A percentile compares a stretch with the other conserved stretches of the same genome.
Evolutionary conservation across 2,113 vertebrate genomes (phyloP).

Genomic region (Ciconia maguari): DNA sequence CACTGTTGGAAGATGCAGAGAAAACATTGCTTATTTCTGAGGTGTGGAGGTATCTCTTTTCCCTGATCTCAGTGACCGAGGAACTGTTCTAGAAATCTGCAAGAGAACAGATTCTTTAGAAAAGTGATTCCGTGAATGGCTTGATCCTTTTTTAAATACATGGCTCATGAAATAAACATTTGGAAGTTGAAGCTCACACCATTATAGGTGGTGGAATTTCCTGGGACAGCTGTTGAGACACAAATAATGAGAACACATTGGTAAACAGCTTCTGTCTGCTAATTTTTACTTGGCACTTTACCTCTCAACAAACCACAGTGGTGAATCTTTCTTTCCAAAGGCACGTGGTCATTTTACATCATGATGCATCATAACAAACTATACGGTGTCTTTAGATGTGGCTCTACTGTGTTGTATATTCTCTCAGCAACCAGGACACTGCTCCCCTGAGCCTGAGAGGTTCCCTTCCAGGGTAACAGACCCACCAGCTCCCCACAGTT

Average conservation of each 20-base stretch:
- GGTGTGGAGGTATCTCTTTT: neutral
- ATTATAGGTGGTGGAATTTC: neutral
- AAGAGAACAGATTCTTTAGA: neutral
- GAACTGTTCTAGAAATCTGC: neutral
- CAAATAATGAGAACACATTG: neutral
- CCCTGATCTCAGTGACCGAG: neutral
- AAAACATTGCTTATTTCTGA: neutral
- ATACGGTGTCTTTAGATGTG: neutral
- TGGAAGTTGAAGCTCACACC: neutral
- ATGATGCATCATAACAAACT: neutral
- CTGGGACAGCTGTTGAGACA: neutral
- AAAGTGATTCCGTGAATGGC: neutral
- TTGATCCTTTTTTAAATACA: neutral
- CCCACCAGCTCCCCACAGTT: neutral
- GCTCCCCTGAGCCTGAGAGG: neutral
- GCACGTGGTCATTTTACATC: neutral
- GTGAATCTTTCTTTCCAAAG: neutral
- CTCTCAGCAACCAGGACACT: neutral
- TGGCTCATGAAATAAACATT: neutral
- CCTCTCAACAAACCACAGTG: neutral
- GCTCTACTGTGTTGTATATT: neutral
- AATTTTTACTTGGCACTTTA: neutral
- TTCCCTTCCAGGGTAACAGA: neutral
- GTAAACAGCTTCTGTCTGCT: neutral
- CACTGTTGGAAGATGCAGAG: neutral